Base-by-base conservation (phyloP, 2,888 invertebrate species). In the Teinopalpus imperialis region DNA sequence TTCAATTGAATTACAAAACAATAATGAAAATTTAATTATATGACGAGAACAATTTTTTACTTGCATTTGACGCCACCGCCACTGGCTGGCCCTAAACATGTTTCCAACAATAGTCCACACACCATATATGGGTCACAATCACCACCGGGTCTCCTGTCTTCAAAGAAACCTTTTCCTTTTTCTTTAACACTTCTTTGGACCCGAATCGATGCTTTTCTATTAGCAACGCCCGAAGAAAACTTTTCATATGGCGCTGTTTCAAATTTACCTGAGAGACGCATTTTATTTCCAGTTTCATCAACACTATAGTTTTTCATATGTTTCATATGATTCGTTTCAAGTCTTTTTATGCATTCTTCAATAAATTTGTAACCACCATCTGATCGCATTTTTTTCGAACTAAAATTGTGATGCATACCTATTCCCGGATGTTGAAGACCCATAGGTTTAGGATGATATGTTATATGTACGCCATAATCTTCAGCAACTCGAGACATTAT, bases 191-290 rank as follows among this genome's bases (percentile, higher is more conserved):
- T 92, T 36, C 97, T 91, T 18, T 97, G 97, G 62, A 98, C 95
- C 49, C 98, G 94, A 74, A 99, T 95, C 65, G 97, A 97, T 58
- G 95, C 94, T 43, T 95, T 96, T 59, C 98, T 94, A 79, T 97
- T 97, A 37, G 98, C 98, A 3, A 98, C 95, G 30, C 96, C 97
- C 72, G 92, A 91, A 46, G 94, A 92, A 79, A 99, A 99, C 73
- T 98, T 95, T 60, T 97, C 94, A 67, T 98, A 98, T 12, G 94
- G 95, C 34, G 98, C 95, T 0, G 99, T 99, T 87, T 99, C 99
- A 79, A 97, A 98, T 68, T 91, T 92, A 39, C 99, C 99, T 4
- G 97, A 98, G 18, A 99, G 89, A 55, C 99, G 93, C 69, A 98
- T 92, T 70, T 95, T 96, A 79, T 99, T 99, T 79, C 98, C 97